A percentile compares a stretch with the other conserved stretches of the same genome.
phyloP scores from a whole-genome alignment of 2,888 invertebrate genomes.

The Pterobdella sp. region DNA sequence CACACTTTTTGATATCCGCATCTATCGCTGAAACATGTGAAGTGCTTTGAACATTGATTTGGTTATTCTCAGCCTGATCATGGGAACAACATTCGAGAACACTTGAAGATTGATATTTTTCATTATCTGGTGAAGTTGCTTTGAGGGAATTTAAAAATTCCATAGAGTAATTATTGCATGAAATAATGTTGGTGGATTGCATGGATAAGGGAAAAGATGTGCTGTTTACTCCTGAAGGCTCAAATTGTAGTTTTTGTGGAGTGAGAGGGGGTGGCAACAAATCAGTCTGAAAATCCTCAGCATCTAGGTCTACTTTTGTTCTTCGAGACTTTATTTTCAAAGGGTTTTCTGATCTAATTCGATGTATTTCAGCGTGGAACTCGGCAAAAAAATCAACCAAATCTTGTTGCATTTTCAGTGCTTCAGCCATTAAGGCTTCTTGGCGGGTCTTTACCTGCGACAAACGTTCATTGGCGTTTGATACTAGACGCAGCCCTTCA shows the following conservation, averaged over 20 bases:
- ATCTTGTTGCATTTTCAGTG: constrained; percentile 61
- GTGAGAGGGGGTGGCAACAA: constrained; percentile 15
- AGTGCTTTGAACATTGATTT: background rate
- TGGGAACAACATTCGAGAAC: background rate
- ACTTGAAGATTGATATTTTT: background rate
- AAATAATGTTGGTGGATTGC: constrained; percentile 18
- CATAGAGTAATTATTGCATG: constrained; percentile 19
- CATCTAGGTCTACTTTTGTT: constrained; percentile 27
- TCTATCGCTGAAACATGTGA: background rate
- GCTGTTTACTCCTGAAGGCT: background rate
- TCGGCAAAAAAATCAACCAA: constrained; percentile 66
- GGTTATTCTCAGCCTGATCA: background rate
- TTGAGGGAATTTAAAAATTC: background rate
- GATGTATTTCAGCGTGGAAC: constrained; percentile 9
- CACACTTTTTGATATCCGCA: background rate
- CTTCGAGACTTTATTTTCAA: constrained; percentile 14
- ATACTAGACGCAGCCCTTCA: constrained; percentile 69
- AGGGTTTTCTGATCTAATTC: constrained; percentile 1
- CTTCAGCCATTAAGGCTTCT: constrained; percentile 59
- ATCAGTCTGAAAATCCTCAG: constrained; percentile 5
- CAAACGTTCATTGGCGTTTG: constrained; percentile 67
- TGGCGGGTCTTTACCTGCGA: constrained; percentile 63
- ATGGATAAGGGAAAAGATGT: background rate
- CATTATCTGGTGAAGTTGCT: background rate
- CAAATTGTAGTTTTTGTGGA: constrained; percentile 10